A percentile compares a stretch with the other conserved stretches of the same genome.
These are phyloP conservation scores for Folsomia manolachei DNA, from an alignment of 2,888 invertebrate genomes.

Conservation along the genomic window DNA sequence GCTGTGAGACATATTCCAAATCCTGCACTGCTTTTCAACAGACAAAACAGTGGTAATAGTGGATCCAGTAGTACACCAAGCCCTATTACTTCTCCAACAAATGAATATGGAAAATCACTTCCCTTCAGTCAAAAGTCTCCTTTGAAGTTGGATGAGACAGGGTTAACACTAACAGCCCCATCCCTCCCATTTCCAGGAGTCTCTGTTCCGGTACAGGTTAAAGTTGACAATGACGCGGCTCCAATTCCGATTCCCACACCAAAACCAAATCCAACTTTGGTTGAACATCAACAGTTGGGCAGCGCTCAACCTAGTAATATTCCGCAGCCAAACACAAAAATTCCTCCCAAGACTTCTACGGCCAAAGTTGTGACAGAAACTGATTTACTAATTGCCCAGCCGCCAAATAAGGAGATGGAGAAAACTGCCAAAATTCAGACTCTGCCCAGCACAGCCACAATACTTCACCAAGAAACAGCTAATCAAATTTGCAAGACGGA, in stretches of 20 bases:
- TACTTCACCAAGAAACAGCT: not conserved
- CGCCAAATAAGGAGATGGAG: not conserved
- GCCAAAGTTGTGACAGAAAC: not conserved
- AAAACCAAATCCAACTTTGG: not conserved
- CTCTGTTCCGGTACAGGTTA: conserved; percentile 41
- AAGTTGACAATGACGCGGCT: conserved; percentile 30
- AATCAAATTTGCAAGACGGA: not conserved
- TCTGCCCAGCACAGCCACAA: not conserved
- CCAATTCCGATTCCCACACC: conserved; percentile 4
- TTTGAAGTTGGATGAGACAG: conserved; percentile 5
- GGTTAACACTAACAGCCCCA: conserved; percentile 28
- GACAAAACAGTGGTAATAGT: conserved; percentile 57
- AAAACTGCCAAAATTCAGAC: not conserved
- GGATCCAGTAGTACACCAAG: not conserved
- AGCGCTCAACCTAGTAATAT: too few species aligned
- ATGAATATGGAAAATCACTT: conserved; percentile 1
- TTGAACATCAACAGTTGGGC: not conserved
- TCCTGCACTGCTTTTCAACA: conserved; percentile 62
- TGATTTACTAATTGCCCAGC: not conserved
- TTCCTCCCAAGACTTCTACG: too few species aligned
- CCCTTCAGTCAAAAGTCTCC: conserved; percentile 13
- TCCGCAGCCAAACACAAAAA: too few species aligned
- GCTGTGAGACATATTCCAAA: conserved; percentile 65
- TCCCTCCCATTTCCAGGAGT: conserved; percentile 41
- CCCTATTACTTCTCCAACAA: conserved; percentile 9